Percentiles rank a stretch among this genome's conserved stretches.
phyloP scores from a whole-genome alignment of 92 coral and sea anemone species.

The Bergia puertoricense region DNA sequence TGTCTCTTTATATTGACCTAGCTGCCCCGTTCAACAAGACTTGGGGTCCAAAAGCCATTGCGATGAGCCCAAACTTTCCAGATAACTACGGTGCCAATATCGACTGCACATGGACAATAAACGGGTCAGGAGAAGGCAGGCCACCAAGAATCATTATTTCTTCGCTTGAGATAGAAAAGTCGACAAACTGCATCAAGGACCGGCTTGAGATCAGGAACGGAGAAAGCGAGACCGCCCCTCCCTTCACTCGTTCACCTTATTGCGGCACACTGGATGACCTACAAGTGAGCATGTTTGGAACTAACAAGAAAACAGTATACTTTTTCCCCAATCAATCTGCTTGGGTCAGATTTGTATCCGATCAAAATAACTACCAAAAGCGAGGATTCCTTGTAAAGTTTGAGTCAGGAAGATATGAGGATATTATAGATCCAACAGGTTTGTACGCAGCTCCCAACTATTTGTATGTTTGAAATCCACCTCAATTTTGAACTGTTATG shows the following conservation, averaged over 20 bases:
- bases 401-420: background rate
- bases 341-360: slow-evolving; percentile 35
- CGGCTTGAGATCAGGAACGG: slow-evolving; percentile 34
- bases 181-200: slow-evolving; percentile 20
- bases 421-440: background rate
- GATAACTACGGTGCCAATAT: background rate
- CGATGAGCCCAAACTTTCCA: slow-evolving; percentile 16
- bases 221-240: background rate
- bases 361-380: background rate
- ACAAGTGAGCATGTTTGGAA: background rate
- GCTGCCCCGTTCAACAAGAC: background rate
- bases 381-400: slow-evolving; percentile 8
- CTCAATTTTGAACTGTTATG: too few species aligned
- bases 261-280: background rate
- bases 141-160: background rate
- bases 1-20: background rate
- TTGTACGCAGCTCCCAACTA: background rate
- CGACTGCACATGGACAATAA: slow-evolving; percentile 13
- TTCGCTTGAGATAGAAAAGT: slow-evolving; percentile 3
- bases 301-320: too few species aligned
- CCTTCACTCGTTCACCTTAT: background rate
- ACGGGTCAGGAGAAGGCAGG: background rate
- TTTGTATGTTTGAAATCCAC: background rate
- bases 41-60: slow-evolving; percentile 2
- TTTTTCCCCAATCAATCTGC: background rate